Conservation (phyloP, 2,888 invertebrate species). For the Rhyacophila evoluta region DNA sequence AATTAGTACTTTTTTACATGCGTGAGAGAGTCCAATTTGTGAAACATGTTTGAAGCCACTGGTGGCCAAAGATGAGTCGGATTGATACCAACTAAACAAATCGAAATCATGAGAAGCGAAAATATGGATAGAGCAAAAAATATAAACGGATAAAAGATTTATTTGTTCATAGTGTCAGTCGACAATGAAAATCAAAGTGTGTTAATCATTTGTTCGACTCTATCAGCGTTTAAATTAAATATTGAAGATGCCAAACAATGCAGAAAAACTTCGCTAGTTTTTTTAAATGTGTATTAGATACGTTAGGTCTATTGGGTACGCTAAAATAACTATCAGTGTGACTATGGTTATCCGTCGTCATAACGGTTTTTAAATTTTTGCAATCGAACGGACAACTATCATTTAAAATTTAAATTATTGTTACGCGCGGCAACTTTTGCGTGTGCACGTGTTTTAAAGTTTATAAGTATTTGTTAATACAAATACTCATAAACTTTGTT, state of each 20-base stretch:
- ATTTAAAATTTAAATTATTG: too few species aligned
- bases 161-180: background rate
- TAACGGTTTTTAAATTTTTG: too few species aligned
- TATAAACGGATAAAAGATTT: background rate
- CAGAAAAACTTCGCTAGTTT: background rate
- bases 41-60: background rate
- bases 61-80: background rate
- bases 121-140: constrained; percentile 7
- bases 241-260: background rate
- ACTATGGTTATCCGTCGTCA: too few species aligned
- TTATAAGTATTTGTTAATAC: too few species aligned
- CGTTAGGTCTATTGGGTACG: too few species aligned
- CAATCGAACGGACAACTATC: too few species aligned
- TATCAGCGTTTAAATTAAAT: background rate
- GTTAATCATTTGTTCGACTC: background rate
- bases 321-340: too few species aligned
- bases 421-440: too few species aligned
- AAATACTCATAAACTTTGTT: too few species aligned
- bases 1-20: too few species aligned
- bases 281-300: too few species aligned
- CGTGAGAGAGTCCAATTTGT: background rate
- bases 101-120: background rate
- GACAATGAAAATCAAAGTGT: background rate
- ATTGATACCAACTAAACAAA: background rate
- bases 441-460: too few species aligned